Percentiles rank a stretch among this genome's conserved stretches.
phyloP scores from a whole-genome alignment of 2,888 invertebrate genomes.

The Synergus laeviventris region DNA sequence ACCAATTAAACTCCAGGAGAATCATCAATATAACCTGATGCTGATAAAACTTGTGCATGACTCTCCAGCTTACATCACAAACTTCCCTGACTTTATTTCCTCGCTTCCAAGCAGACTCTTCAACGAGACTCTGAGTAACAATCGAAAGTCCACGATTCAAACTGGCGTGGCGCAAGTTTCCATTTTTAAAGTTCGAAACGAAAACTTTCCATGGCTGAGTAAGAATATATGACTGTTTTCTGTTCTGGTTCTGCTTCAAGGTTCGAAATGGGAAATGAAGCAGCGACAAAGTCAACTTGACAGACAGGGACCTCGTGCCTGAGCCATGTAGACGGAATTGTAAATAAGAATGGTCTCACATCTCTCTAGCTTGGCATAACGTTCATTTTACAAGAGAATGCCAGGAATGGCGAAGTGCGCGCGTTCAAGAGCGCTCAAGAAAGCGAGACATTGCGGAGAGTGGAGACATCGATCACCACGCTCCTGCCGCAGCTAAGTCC shows the following conservation, averaged over 20 bases:
- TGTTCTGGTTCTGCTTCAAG: neutral
- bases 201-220: constrained; percentile 5
- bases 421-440: constrained; percentile 53
- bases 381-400: constrained; percentile 67
- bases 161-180: constrained; percentile 9
- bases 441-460: constrained; percentile 69
- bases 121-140: constrained; percentile 2
- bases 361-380: constrained; percentile 62
- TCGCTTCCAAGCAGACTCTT: neutral
- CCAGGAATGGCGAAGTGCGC: constrained; percentile 60
- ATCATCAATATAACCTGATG: neutral
- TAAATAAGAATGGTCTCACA: constrained; percentile 66
- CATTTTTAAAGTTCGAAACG: constrained; percentile 20
- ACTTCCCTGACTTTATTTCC: neutral
- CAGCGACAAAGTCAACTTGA: neutral
- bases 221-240: neutral
- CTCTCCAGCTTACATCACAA: neutral
- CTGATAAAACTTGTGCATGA: neutral
- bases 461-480: constrained; percentile 70
- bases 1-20: neutral
- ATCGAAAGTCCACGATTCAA: constrained; percentile 7
- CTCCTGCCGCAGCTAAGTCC: constrained; percentile 64
- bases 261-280: constrained; percentile 44
- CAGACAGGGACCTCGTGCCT: constrained; percentile 12
- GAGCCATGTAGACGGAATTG: constrained; percentile 57